Conservation (phyloP, 2,113 vertebrate genomes). For the Aplodontia rufa region DNA sequence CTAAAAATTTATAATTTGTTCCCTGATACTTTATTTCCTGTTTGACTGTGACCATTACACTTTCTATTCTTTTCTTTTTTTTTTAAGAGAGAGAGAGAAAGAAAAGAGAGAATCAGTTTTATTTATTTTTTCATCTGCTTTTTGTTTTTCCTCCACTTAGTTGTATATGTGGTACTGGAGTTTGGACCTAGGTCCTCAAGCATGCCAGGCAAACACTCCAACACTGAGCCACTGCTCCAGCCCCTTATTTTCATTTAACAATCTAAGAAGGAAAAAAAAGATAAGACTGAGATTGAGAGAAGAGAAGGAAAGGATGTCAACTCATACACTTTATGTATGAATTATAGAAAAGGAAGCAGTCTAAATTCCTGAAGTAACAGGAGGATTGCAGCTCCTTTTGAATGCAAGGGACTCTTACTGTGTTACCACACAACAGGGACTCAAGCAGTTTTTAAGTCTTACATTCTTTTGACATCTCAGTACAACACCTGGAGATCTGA, state of each 20-base stretch:
- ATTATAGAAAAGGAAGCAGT: not conserved
- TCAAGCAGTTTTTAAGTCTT: not conserved
- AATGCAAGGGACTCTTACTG: too few species aligned
- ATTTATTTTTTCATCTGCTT: too few species aligned
- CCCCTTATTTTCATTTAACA: conserved; percentile 29
- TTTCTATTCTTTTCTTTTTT: too few species aligned
- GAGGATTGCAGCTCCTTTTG: not conserved
- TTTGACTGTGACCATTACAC: not conserved
- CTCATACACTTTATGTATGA: not conserved
- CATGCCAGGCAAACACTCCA: too few species aligned
- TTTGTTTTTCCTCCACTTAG: too few species aligned
- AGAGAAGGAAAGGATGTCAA: not conserved
- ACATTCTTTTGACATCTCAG: not conserved
- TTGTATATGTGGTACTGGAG: too few species aligned
- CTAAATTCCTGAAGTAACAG: not conserved
- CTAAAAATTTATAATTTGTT: conserved; percentile 8
- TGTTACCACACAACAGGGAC: not conserved
- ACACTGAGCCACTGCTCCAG: too few species aligned
- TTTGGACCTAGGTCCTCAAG: too few species aligned
- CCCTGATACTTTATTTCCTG: not conserved
- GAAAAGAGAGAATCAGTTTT: too few species aligned
- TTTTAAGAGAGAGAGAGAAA: too few species aligned
- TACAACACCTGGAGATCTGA: not conserved
- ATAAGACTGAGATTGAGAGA: too few species aligned
- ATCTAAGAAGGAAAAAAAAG: not conserved